Evolutionary conservation across 2,797 vertebrate genomes (phyloP).

Genomic region (Yasuhikotakia modesta): DNA sequence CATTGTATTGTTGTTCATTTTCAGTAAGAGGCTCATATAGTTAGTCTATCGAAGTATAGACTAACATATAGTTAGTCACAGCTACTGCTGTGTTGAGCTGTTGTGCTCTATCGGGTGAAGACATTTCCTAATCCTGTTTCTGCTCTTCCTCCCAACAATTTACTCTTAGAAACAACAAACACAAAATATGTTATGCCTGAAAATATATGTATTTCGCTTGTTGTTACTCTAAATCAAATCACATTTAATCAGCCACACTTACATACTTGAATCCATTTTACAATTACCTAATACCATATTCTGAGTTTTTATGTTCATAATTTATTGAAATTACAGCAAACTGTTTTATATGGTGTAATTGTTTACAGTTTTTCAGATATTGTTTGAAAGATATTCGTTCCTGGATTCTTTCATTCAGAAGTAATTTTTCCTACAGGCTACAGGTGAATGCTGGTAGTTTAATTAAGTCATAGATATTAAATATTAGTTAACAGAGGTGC

Average conservation of each 20-base stretch:
- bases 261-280: not conserved
- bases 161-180: not conserved
- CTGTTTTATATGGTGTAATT: not conserved
- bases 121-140: not conserved
- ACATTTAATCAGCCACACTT: slow-evolving; percentile 22
- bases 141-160: not conserved
- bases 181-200: not conserved
- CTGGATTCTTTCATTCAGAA: not conserved
- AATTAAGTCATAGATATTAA: slow-evolving; percentile 16
- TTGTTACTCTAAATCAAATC: slow-evolving; percentile 1
- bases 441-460: not conserved
- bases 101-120: not conserved
- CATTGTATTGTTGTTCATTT: too few species aligned
- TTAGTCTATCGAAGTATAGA: too few species aligned
- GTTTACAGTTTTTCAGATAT: slow-evolving; percentile 1
- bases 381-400: not conserved
- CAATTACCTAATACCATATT: slow-evolving; percentile 23
- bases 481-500: slow-evolving; percentile 16
- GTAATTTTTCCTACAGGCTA: not conserved
- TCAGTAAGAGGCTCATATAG: not conserved
- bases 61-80: too few species aligned
- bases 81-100: not conserved
- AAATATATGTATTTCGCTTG: not conserved
- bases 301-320: not conserved
- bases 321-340: slow-evolving; percentile 1